Evolutionary conservation across 2,797 vertebrate genomes (phyloP), one percentile per base, ranked within the genome.

Genomic region (Sebastolobus altivelis): DNA sequence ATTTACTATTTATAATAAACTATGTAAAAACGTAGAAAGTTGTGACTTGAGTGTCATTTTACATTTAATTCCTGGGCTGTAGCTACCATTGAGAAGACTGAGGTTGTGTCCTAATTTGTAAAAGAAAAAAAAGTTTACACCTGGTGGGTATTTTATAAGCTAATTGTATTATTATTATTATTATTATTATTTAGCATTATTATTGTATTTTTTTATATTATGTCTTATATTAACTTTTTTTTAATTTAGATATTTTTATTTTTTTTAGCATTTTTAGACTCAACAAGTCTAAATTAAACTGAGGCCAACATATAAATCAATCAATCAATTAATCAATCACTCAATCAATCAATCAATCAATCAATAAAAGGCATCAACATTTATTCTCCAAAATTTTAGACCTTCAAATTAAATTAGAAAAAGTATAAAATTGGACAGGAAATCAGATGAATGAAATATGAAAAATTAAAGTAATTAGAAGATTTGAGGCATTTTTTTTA

Each of bases 1-100:
- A 99, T 99, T 95, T 98, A 98, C 98, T 99, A 99, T 99, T 99
- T 99, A 99, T 99, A 97, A 98, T 97, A 97, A 98, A 98, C 81
- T 93, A 92, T 91, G 77, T 88, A 68, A 91, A 94, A 95, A 93
- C 71, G 18, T 25, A 77, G 22, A 70, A 67, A 13, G 56, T 65
- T 80, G 43, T 69, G 75, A 46, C 31, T 73, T 78, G 77, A 73
- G 16, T 84, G 54, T 84, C 9, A 63, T 88, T 77, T 25, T 46
- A 18, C 16, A 59, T 69, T 49, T 12, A 35, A 62, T 37, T 20
- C 6, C 20, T 20, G 13, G 37, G 52, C 29, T 29, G 49, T 5
- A 54, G 66, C 5, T 37, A 8, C 5, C 5, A n/a, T 16, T 38
- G 61, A 31, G 22, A 33, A 37, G 12, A 58, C 4, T 37, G 8